These are phyloP conservation scores for Atrichornis clamosus DNA, from an alignment of 2,113 vertebrate species.

Conservation along the genomic window DNA sequence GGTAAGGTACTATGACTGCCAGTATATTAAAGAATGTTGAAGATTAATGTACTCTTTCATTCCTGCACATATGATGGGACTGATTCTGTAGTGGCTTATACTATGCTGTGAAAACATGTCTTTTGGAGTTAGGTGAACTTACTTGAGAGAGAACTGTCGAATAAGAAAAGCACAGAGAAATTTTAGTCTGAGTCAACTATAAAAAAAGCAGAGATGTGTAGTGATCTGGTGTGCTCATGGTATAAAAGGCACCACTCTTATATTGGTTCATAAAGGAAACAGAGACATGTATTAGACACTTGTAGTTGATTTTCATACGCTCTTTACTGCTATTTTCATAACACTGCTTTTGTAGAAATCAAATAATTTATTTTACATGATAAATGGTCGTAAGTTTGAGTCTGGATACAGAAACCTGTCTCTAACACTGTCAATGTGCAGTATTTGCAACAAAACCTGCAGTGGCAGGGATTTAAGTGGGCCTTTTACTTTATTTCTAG, in stretches of 20 bases:
- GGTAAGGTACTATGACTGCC: not conserved
- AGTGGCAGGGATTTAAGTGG: not conserved
- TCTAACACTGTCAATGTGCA: not conserved
- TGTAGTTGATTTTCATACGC: not conserved
- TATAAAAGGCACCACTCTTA: not conserved
- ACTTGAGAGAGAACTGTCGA: not conserved
- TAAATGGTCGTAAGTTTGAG: not conserved
- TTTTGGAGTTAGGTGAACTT: not conserved
- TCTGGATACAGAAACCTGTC: not conserved
- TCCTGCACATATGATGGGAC: not conserved
- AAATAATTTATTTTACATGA: not conserved
- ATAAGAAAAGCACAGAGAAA: not conserved
- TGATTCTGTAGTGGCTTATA: not conserved
- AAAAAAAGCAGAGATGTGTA: not conserved
- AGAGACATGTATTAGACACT: not conserved
- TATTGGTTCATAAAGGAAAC: not conserved
- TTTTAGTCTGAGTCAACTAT: not conserved
- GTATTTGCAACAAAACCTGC: not conserved
- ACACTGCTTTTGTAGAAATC: not conserved
- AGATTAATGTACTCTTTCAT: not conserved
- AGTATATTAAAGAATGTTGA: not conserved
- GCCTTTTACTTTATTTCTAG: not conserved
- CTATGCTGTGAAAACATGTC: accelerated
- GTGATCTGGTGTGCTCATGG: not conserved
- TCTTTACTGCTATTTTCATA: not conserved